These are phyloP conservation scores for Homarus americanus DNA, from an alignment of 1,140 invertebrate genomes.

Conservation along the genomic window DNA sequence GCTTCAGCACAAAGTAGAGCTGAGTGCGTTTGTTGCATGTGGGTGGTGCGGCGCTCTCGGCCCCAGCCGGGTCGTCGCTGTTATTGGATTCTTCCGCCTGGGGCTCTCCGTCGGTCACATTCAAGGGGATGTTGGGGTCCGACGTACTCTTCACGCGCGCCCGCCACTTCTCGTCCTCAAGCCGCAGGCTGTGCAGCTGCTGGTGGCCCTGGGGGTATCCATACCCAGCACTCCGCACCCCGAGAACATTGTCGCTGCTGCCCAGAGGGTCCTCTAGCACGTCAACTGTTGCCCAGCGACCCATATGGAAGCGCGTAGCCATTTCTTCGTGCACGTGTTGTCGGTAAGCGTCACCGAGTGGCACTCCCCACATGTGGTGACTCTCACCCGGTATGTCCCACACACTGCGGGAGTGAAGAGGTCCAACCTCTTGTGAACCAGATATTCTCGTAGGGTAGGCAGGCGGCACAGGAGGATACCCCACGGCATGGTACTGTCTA, in stretches of 20 bases:
- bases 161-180: slow-evolving; percentile 2
- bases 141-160: slow-evolving; percentile 49
- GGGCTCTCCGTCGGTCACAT: slow-evolving; percentile 64
- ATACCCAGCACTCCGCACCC: neutral
- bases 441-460: slow-evolving; percentile 7
- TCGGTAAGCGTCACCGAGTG: slow-evolving; percentile 21
- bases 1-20: slow-evolving; percentile 42
- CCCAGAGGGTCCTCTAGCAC: slow-evolving; percentile 37
- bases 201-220: neutral
- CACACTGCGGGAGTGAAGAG: neutral
- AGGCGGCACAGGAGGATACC: slow-evolving; percentile 37
- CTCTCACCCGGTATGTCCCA: neutral
- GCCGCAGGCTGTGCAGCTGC: neutral
- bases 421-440: neutral
- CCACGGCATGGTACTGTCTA: slow-evolving; percentile 48
- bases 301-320: slow-evolving; percentile 32
- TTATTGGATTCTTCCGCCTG: slow-evolving; percentile 67
- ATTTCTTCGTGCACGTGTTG: slow-evolving; percentile 38
- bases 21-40: slow-evolving; percentile 50
- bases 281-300: slow-evolving; percentile 57
- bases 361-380: neutral
- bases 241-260: neutral
- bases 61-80: slow-evolving; percentile 18
- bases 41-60: slow-evolving; percentile 8
- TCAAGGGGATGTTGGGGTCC: slow-evolving; percentile 68